A percentile compares a stretch with the other conserved stretches of the same genome.
These are phyloP conservation scores for Pyrrhosoma nymphula DNA, from an alignment of 2,888 invertebrate species.

Conservation along the genomic window DNA sequence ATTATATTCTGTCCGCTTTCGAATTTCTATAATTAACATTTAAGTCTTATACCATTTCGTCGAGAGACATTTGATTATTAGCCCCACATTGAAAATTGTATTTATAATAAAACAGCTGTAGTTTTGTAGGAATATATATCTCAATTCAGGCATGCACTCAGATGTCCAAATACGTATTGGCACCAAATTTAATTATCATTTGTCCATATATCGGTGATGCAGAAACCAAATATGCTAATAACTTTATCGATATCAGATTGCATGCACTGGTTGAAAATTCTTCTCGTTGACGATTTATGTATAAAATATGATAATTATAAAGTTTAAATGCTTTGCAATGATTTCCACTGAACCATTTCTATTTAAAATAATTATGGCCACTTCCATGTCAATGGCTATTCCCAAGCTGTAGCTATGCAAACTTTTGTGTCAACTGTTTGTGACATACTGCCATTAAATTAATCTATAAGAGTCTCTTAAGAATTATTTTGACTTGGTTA, in stretches of 20 bases:
- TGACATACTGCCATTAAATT: neutral
- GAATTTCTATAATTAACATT: neutral
- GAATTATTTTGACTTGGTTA: neutral
- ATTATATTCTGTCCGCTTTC: neutral
- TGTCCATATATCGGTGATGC: neutral
- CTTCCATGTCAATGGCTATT: neutral
- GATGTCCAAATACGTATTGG: neutral
- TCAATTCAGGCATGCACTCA: conserved; percentile 18
- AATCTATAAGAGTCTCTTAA: neutral
- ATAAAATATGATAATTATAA: neutral
- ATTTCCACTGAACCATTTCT: conserved; percentile 12
- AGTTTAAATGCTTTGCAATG: neutral
- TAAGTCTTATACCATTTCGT: neutral
- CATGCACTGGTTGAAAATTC: neutral
- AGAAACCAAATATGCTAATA: neutral
- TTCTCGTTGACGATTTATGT: neutral
- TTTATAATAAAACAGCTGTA: neutral
- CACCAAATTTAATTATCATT: neutral
- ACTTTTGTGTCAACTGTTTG: neutral
- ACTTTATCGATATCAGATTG: neutral
- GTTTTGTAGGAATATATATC: neutral
- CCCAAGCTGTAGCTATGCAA: no score
- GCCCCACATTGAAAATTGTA: conserved; percentile 14
- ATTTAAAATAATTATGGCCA: conserved; percentile 32
- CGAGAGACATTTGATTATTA: neutral